Conservation (phyloP, 1,140 invertebrate genomes). For the Drosophila bipectinata region DNA sequence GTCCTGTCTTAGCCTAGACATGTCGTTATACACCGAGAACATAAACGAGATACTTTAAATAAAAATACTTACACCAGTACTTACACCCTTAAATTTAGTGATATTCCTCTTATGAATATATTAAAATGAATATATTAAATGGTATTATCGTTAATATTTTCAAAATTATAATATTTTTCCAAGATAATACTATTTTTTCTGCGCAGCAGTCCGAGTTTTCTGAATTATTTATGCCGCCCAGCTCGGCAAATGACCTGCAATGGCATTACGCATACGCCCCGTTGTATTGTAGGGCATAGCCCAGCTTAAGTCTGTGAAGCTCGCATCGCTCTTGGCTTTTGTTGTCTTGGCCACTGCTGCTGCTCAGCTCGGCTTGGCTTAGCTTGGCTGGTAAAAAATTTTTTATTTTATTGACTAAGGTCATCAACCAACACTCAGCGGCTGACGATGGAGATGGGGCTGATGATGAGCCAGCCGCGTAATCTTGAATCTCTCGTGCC, state of each 20-base stretch:
- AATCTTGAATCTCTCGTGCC: conserved; percentile 64
- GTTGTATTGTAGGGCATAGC: conserved; percentile 42
- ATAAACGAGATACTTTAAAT: not conserved
- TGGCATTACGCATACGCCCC: conserved; percentile 61
- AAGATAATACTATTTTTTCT: not conserved
- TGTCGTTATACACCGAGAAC: conserved; percentile 7
- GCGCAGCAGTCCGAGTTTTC: conserved; percentile 10
- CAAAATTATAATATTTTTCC: too few species aligned
- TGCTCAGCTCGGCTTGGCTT: not conserved
- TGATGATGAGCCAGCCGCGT: conserved; percentile 39
- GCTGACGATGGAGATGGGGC: conserved; percentile 15
- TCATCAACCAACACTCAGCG: conserved; percentile 61
- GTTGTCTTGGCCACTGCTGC: conserved; percentile 30
- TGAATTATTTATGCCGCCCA: conserved; percentile 24
- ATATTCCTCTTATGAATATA: too few species aligned
- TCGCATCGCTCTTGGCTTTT: conserved; percentile 35
- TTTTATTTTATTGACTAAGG: conserved; percentile 79
- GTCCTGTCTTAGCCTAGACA: conserved; percentile 32
- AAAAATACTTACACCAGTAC: not conserved
- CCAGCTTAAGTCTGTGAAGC: conserved; percentile 19
- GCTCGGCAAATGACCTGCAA: conserved; percentile 24
- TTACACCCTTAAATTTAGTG: too few species aligned
- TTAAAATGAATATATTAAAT: too few species aligned
- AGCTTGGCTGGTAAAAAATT: conserved; percentile 48
- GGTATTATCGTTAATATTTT: too few species aligned